These are phyloP conservation scores for Archegozetes longisetosus DNA, from an alignment of 1,140 invertebrate genomes.

Conservation along the genomic window DNA sequence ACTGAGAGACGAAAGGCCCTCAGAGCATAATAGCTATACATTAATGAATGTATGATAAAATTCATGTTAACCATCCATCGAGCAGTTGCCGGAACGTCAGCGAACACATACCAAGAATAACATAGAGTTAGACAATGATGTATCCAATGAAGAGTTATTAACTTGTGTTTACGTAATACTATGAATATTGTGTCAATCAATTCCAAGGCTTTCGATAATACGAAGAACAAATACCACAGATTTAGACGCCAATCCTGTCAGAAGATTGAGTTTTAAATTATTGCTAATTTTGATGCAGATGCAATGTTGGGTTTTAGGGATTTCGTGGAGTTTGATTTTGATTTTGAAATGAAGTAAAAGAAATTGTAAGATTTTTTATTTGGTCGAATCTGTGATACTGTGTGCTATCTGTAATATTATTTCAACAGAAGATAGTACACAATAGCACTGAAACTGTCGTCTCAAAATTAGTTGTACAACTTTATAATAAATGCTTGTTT, in stretches of 20 bases:
- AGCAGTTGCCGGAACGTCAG: constrained; percentile 6
- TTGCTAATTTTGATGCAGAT: too few relatives aligned
- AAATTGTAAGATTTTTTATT: too few relatives aligned
- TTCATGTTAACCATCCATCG: constrained; percentile 99
- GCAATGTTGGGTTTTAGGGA: too few relatives aligned
- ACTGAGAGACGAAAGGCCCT: constrained; percentile 32
- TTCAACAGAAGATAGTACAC: too few relatives aligned
- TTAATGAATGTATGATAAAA: constrained; percentile 57
- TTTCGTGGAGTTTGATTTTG: too few relatives aligned
- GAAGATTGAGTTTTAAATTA: too few relatives aligned
- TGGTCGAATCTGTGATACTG: too few relatives aligned
- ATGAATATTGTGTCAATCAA: constrained; percentile 41
- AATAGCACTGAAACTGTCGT: too few relatives aligned
- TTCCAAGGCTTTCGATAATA: constrained; percentile 63
- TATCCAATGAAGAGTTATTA: constrained; percentile 44
- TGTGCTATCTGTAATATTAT: too few relatives aligned
- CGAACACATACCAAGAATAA: constrained; percentile 35
- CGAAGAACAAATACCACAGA: constrained; percentile 91
- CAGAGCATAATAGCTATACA: constrained; percentile 37
- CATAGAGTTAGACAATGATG: constrained; percentile 39
- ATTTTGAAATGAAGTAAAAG: too few relatives aligned
- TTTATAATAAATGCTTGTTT: too few relatives aligned
- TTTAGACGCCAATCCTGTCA: constrained; percentile 63
- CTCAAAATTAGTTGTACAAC: too few relatives aligned
- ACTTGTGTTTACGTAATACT: constrained; percentile 35